Evolutionary conservation across 1,140 invertebrate species (phyloP), one percentile per base, ranked within the genome.

Genomic region (Lordiphosa clarofinis): DNA sequence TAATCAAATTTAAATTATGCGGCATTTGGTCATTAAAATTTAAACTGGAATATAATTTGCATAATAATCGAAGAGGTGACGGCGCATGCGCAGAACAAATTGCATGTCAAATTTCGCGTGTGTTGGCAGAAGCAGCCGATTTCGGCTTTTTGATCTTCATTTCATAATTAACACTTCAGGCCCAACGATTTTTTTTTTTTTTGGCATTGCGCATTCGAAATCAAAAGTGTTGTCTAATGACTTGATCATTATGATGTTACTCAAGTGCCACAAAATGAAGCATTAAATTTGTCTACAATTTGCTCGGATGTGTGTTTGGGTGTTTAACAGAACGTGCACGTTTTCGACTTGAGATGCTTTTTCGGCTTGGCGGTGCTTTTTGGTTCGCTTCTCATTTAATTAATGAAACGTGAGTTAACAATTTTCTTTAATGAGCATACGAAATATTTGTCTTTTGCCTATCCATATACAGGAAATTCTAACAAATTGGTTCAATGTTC

Each of bases 141-240:
- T 53, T 43, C 24, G n/a, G 28, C 42, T 57, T 13, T 36, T 13
- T 36, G 40, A 60, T 44, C 54, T 84, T 84, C 76, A 82, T 78
- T 84, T 84, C 73, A 73, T 82, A 82, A 82, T 82, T 82, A 82
- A 82, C 78, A 82, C 78, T 82, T 55, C 38, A 31, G n/a, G 36
- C 55, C 53, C 63, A 58, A 0, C 1, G 4, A 21, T 21, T 21
- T 21, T 21, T 21, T 21, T 21, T 21, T 21, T 21, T 21, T 21
- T 21, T 21, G 21, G 21, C 21, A 24, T 28, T 67, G 64, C 64
- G 78, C 78, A 84, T 70, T 49, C 78, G 73, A 84, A 82, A 82
- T 73, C 40, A 73, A 84, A 84, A 84, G 78, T 84, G 73, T 84
- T 81, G 62, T 49, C 56, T 49, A 53, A 15, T 12, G 33, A 43